Conservation (phyloP, 1,140 invertebrate genomes). For the Andricus grossulariae region DNA sequence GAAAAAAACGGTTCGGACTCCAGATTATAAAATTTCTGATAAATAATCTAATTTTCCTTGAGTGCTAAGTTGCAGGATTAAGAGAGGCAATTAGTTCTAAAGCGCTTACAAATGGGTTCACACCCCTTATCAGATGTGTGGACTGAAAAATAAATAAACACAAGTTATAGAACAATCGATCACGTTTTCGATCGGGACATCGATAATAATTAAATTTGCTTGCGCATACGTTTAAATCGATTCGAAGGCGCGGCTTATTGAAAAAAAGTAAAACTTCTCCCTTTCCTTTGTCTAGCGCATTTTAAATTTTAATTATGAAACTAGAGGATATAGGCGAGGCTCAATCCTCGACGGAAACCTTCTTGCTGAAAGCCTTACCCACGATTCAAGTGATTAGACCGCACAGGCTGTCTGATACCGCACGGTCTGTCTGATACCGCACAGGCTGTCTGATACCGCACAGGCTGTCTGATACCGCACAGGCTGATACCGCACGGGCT, state of each 20-base stretch:
- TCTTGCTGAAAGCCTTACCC: constrained; percentile 20
- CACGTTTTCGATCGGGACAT: constrained; percentile 5
- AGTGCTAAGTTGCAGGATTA: too few species aligned
- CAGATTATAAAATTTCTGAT: too few species aligned
- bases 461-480: too few species aligned
- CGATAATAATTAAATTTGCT: constrained; percentile 15
- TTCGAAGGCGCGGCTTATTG: background rate
- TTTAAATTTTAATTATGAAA: constrained; percentile 23
- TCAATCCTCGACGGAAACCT: background rate
- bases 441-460: too few species aligned
- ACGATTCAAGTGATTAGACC: background rate
- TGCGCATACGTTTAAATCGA: background rate
- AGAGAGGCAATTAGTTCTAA: too few species aligned
- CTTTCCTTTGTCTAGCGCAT: constrained; percentile 16
- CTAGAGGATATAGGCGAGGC: constrained; percentile 25
- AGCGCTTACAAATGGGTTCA: too few species aligned
- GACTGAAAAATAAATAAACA: background rate
- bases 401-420: too few species aligned
- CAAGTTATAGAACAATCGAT: constrained; percentile 24
- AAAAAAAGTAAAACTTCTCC: constrained; percentile 1
- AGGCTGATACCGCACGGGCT: too few species aligned
- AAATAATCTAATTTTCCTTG: too few species aligned
- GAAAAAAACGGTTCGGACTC: too few species aligned
- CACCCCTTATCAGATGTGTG: background rate
- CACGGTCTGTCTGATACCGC: too few species aligned